phyloP scores from a whole-genome alignment of 2,888 invertebrate species.

The Pollenia griseotomentosa region DNA sequence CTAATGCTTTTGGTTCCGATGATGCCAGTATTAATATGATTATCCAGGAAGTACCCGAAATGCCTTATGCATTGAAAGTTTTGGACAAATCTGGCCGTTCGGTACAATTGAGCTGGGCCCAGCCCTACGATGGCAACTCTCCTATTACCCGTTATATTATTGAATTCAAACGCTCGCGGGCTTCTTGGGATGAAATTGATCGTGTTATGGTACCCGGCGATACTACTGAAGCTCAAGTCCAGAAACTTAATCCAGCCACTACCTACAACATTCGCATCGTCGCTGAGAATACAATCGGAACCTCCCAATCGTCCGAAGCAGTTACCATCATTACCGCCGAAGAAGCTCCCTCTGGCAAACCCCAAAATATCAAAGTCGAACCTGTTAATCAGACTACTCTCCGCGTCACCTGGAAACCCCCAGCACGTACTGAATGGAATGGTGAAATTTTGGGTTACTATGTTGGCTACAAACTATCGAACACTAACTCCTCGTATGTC shows the following conservation, averaged over 20 bases:
- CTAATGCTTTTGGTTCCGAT: constrained; percentile 96
- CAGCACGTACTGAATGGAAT: constrained; percentile 95
- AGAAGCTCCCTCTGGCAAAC: constrained; percentile 94
- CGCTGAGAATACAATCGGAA: constrained; percentile 96
- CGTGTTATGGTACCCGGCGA: constrained; percentile 95
- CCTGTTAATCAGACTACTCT: constrained; percentile 94
- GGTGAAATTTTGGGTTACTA: constrained; percentile 96
- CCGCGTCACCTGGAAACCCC: constrained; percentile 95
- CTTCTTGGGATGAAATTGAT: constrained; percentile 93
- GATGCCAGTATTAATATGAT: constrained; percentile 98
- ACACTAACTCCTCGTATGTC: constrained; percentile 93
- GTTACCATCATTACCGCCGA: constrained; percentile 98
- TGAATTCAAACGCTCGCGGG: constrained; percentile 94
- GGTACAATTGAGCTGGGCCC: constrained; percentile 95
- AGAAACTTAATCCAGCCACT: constrained; percentile 94
- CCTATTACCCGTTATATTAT: constrained; percentile 95
- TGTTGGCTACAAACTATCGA: constrained; percentile 94
- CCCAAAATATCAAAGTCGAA: constrained; percentile 93
- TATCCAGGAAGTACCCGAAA: constrained; percentile 93
- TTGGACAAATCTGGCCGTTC: constrained; percentile 95
- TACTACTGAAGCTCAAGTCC: constrained; percentile 94
- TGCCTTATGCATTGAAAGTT: constrained; percentile 94
- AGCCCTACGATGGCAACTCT: constrained; percentile 96
- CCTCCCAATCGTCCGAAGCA: constrained; percentile 96
- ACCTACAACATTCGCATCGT: constrained; percentile 96